phyloP scores from a whole-genome alignment of 2,888 invertebrate species.

The Ichneumoninae sp. region DNA sequence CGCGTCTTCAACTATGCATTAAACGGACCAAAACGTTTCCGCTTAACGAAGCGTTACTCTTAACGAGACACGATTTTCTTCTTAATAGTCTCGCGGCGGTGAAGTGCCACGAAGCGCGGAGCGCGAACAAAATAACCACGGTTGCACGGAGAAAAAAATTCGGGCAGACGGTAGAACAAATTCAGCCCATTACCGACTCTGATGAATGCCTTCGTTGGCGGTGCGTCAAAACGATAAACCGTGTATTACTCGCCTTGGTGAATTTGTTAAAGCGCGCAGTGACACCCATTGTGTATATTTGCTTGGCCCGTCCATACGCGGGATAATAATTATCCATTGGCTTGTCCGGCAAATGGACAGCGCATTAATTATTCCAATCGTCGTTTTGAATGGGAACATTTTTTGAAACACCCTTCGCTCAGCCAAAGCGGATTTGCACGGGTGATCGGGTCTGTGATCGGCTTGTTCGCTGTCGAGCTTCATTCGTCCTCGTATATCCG shows the following conservation, averaged over 20 bases:
- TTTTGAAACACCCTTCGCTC: conserved; percentile 22
- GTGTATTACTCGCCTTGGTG: conserved; percentile 20
- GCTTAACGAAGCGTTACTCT: conserved; percentile 62
- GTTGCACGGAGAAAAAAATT: background rate
- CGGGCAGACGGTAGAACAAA: background rate
- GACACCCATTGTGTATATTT: conserved; percentile 44
- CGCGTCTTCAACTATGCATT: conserved; percentile 31
- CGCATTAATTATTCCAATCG: conserved; percentile 63
- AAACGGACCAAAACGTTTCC: conserved; percentile 60
- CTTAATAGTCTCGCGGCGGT: conserved; percentile 38
- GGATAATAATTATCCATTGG: conserved; percentile 61
- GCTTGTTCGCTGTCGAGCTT: conserved; percentile 33
- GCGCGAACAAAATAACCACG: background rate
- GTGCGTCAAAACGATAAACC: background rate
- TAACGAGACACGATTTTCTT: conserved; percentile 62
- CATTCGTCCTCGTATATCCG: conserved; percentile 10
- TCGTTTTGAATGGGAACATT: conserved; percentile 49
- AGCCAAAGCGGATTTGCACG: conserved; percentile 57
- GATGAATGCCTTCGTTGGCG: background rate
- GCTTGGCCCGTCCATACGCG: conserved; percentile 53
- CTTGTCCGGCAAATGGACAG: conserved; percentile 32
- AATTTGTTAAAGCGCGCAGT: conserved; percentile 18
- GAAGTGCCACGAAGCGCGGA: conserved; percentile 17
- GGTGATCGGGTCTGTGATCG: conserved; percentile 50
- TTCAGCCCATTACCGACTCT: background rate